Base-by-base conservation (phyloP, 64 coral and sea anemone genomes). In the Stylophora pistillata region DNA sequence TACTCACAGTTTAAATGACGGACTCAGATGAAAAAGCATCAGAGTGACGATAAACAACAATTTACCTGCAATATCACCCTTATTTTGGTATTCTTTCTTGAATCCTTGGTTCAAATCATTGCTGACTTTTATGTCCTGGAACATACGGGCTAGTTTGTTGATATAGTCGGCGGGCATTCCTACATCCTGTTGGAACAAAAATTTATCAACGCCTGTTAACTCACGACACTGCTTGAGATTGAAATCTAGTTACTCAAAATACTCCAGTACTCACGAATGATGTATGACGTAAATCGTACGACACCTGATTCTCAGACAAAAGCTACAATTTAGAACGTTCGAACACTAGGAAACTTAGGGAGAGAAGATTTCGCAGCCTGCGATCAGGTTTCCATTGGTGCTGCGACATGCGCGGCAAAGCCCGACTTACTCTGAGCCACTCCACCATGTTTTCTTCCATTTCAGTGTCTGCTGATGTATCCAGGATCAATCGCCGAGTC, bases 131-230 rank as follows among this genome's bases (percentile, higher is more conserved):
- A 98, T 98, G 65, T 98, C 96, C 59, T 98, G 96, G 87, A 98
- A 98, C 96, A 98, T 98, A 33, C 96, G 90, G 26, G 96, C 93
- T 61, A 98, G 79, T 85, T 98, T 98, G 74, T 98, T 98, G 54
- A 98, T 98, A 89, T 98, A 98, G 68, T 98, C 96, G 13, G 96
- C 96, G 15, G 96, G 96, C 96, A 98, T 98, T 58, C 96, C 96
- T 0, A 98, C 96, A 95, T 98, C 96, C 96, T 98, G 76, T 30
- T 34, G 41, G 17, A 60, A 78, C 74, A 65, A n/a, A 61, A 58
- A 23, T n/a, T 68, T 9, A 68, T 27, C 26, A 25, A 68, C 13
- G 9, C 13, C 3, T 68, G 12, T 68, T 68, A 21, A 21, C 60
- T 64, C 14, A 7, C 23, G 37, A 47, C 37, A 47, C 37, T 47